These are phyloP conservation scores for Drosophila cracens DNA, from an alignment of 2,888 invertebrate species.

Conservation along the genomic window DNA sequence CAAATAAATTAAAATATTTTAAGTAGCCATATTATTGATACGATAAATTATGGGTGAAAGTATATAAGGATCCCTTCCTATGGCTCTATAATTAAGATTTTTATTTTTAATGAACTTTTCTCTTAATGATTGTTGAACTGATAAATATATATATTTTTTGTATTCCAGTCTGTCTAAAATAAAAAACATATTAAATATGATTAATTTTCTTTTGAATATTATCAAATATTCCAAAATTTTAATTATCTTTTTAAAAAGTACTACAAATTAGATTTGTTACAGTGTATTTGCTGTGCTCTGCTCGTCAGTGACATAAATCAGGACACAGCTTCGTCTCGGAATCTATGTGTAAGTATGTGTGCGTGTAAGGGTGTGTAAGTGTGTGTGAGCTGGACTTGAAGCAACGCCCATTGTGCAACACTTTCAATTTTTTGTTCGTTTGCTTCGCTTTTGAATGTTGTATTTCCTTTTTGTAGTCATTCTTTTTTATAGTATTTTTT, in stretches of 20 bases:
- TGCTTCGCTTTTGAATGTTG: slow-evolving; percentile 7
- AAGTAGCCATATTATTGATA: too few relatives aligned
- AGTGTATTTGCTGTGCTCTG: slow-evolving; percentile 34
- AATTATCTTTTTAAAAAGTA: background rate
- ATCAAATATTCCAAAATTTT: background rate
- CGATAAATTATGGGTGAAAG: background rate
- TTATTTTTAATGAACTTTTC: background rate
- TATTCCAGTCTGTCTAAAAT: too few relatives aligned
- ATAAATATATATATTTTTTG: background rate
- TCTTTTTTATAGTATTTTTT: slow-evolving; percentile 1
- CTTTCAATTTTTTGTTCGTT: slow-evolving; percentile 61
- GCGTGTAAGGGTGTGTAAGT: slow-evolving; percentile 17
- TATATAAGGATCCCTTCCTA: too few relatives aligned
- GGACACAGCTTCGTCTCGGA: slow-evolving; percentile 48
- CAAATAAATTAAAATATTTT: background rate
- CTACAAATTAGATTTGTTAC: slow-evolving; percentile 5
- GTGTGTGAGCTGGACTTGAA: slow-evolving; percentile 57
- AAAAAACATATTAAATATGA: too few relatives aligned
- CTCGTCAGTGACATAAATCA: slow-evolving; percentile 76
- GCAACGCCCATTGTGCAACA: slow-evolving; percentile 79
- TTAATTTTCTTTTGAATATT: background rate
- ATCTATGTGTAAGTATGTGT: slow-evolving; percentile 21
- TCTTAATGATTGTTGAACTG: background rate
- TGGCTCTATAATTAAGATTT: accelerated
- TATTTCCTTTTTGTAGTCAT: slow-evolving; percentile 1